These are phyloP conservation scores for Peromyscus aztecus DNA, from an alignment of 2,797 vertebrate species.

Conservation along the genomic window DNA sequence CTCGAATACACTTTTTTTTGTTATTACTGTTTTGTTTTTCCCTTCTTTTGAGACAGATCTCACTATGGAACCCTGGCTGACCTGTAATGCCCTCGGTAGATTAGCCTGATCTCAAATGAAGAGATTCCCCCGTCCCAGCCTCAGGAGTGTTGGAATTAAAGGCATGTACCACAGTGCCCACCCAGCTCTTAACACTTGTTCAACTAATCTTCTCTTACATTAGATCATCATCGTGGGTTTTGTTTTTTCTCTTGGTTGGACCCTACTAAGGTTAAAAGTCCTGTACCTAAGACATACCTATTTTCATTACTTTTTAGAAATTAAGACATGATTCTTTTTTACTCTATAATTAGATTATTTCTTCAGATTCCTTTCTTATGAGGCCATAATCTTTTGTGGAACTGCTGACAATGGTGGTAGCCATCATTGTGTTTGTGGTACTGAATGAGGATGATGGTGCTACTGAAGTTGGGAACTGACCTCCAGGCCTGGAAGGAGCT, in stretches of 20 bases:
- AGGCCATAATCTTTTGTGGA: slow-evolving; percentile 28
- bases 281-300: slow-evolving; percentile 44
- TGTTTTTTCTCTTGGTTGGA: slow-evolving; percentile 32
- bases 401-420: neutral
- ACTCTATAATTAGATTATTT: slow-evolving; percentile 25
- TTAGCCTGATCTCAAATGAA: neutral
- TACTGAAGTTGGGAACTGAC: neutral
- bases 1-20: neutral
- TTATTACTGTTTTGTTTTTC: neutral
- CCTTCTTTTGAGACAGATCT: neutral
- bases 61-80: neutral
- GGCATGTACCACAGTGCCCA: neutral
- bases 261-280: slow-evolving; percentile 11
- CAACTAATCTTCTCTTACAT: neutral
- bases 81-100: neutral
- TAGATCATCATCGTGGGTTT: slow-evolving; percentile 19
- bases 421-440: neutral
- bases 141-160: neutral
- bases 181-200: neutral
- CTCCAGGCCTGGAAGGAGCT: neutral
- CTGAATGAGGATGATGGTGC: neutral
- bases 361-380: neutral
- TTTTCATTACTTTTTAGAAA: neutral
- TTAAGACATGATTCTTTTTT: slow-evolving; percentile 35
- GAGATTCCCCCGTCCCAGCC: too few species aligned